Evolutionary conservation across 2,888 invertebrate genomes (phyloP).

Genomic region (Subacronicta megacephala): DNA sequence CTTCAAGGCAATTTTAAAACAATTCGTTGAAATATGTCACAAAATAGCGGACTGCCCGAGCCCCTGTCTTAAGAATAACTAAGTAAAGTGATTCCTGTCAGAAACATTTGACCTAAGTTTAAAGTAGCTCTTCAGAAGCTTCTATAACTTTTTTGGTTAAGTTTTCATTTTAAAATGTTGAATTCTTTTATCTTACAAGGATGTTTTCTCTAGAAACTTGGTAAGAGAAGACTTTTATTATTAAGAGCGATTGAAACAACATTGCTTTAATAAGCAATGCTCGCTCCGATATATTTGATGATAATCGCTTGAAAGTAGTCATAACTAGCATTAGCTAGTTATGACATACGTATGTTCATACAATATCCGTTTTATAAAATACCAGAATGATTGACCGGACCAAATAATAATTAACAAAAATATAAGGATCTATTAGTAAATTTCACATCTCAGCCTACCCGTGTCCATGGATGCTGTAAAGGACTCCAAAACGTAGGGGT

Average conservation of each 20-base stretch:
- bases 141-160: conserved; percentile 31
- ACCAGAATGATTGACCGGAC: no score
- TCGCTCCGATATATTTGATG: no score
- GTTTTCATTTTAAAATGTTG: conserved; percentile 43
- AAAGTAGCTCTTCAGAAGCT: conserved; percentile 23
- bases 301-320: no score
- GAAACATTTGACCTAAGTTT: conserved; percentile 39
- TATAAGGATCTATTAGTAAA: no score
- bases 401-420: no score
- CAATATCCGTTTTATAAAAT: no score
- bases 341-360: no score
- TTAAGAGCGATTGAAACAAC: conserved; percentile 3
- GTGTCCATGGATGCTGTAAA: no score
- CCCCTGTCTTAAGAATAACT: conserved; percentile 29
- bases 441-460: no score
- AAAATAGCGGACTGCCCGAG: conserved; percentile 6
- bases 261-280: not conserved
- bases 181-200: conserved; percentile 19
- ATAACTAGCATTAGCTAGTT: no score
- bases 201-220: conserved; percentile 23
- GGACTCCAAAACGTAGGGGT: no score
- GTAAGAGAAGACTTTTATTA: conserved; percentile 13
- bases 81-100: conserved; percentile 42
- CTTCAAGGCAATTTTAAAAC: not conserved
- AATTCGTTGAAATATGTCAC: conserved; percentile 1